Evolutionary conservation across 2,888 invertebrate species (phyloP).

Genomic region (Sipha maydis): DNA sequence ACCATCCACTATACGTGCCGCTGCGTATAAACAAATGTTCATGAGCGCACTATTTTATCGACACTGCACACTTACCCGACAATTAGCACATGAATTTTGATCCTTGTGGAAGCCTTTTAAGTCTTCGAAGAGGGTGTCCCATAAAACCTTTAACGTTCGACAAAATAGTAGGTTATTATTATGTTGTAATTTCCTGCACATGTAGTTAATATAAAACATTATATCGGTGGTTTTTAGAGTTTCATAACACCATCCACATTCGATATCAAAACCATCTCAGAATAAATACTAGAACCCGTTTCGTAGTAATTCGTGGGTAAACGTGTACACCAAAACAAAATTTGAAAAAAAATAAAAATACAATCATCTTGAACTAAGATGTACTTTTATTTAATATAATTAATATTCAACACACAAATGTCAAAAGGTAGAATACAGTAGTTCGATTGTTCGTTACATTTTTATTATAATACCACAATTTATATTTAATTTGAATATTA

Average conservation of each 20-base stretch:
- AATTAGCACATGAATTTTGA: not conserved
- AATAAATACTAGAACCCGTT: no score
- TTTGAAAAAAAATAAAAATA: not conserved
- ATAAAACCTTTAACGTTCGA: slow-evolving; percentile 1
- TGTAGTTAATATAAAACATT: not conserved
- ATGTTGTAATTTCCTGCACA: not conserved
- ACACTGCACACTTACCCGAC: slow-evolving; percentile 10
- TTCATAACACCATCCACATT: no score
- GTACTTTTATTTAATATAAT: not conserved
- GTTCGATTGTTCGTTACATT: not conserved
- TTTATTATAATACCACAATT: not conserved
- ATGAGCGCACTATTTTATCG: not conserved
- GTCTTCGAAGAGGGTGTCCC: slow-evolving; percentile 12
- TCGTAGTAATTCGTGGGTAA: no score
- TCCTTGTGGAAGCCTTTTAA: not conserved
- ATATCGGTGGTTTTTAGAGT: no score
- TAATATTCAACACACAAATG: not conserved
- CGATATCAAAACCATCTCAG: no score
- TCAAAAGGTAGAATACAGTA: slow-evolving; percentile 14
- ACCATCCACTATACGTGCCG: not conserved
- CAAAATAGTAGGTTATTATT: slow-evolving; percentile 9
- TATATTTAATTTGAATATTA: not conserved
- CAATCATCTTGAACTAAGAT: not conserved
- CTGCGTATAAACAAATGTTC: not conserved
- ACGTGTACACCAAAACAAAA: no score